Evolutionary conservation across 2,797 vertebrate genomes (phyloP), one percentile per base, ranked within the genome.

Genomic region (Anniella stebbinsi): DNA sequence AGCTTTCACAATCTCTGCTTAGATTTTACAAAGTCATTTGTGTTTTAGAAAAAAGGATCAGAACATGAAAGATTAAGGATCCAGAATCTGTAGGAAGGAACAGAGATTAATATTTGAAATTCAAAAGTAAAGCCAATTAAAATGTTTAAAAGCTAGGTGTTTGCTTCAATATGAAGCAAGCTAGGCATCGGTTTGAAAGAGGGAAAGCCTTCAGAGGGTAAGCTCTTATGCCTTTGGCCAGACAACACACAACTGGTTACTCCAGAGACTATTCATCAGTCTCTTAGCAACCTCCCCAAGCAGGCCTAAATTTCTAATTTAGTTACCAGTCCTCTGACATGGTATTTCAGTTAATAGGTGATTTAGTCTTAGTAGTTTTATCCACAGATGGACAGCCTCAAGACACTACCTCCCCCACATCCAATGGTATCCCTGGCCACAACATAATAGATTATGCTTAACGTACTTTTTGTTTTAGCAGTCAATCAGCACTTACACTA

Each of bases 241-340:
- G 82, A 96, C 88, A 93, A 96, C 94, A 96, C 98, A 98, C 51
- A 82, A 98, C 98, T 98, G 97, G 98, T 98, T 98, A 98, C 97
- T 98, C 97, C 97, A 98, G 97, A 80, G 97, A 96, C 97, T 97
- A 97, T 97, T 97, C 96, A 95, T 94, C 92, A 80, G 97, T 98
- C 97, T 96, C 98, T 98, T 98, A 98, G 98, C 98, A 98, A 98
- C 98, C 94, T 95, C 95, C 94, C 95, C 97, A 98, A 97, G 97
- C 97, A 97, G 97, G 97, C 96, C 96, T 94, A 97, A 97, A 95
- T 96, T 93, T 96, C 94, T 92, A 93, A 92, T 97, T 97, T 96
- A 97, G 96, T 97, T 95, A 96, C 94, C 8, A 4, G 12, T 57
- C 23, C 30, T 86, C 23, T 45, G 38, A 90, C 87, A 93, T 94